Conservation (phyloP, 2,888 invertebrate species). For the Lycophotia porphyrea region DNA sequence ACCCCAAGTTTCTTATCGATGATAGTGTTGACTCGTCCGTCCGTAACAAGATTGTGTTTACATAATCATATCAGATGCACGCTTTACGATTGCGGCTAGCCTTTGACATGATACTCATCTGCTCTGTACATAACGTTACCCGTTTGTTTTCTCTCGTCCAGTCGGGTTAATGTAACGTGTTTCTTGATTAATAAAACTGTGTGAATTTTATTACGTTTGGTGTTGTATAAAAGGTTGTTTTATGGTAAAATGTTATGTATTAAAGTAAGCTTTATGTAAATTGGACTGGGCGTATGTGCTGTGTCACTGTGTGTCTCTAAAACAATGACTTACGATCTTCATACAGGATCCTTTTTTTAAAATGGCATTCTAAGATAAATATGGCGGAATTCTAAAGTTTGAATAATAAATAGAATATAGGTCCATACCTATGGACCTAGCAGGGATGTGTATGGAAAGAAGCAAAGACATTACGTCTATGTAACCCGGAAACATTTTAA, state of each 20-base stretch:
- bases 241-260: neutral
- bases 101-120: constrained; percentile 67
- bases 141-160: constrained; percentile 58
- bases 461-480: neutral
- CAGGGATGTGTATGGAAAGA: neutral
- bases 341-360: neutral
- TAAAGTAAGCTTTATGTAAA: constrained; percentile 19
- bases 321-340: neutral
- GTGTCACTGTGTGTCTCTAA: neutral
- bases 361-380: too few relatives aligned
- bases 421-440: too few relatives aligned
- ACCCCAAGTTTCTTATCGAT: constrained; percentile 48
- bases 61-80: constrained; percentile 67
- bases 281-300: neutral
- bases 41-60: constrained; percentile 65
- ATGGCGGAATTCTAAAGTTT: neutral
- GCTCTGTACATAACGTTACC: constrained; percentile 42
- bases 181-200: constrained; percentile 50
- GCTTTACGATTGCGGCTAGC: constrained; percentile 60
- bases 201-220: constrained; percentile 23
- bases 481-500: neutral
- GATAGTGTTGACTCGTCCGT: constrained; percentile 56
- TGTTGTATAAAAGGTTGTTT: constrained; percentile 17
- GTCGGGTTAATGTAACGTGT: constrained; percentile 19
- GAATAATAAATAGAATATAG: neutral